Conservation (phyloP, 2,888 invertebrate genomes). For the Kuschelorhynchus macadamiae region DNA sequence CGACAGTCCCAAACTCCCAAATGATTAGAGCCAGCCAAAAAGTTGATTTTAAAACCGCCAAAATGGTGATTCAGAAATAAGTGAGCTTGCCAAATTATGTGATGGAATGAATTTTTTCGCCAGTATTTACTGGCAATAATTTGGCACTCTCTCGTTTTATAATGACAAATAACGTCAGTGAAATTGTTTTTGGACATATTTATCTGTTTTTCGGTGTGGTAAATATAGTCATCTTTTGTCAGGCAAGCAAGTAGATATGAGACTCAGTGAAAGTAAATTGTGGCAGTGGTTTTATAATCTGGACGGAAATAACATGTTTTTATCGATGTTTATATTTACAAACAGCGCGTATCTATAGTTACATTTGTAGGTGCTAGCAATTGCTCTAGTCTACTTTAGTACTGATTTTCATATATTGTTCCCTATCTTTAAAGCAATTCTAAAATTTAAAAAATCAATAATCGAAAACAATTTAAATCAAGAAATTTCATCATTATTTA, state of each 20-base stretch:
- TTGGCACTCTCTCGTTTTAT: slow-evolving; percentile 36
- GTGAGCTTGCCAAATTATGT: slow-evolving; percentile 47
- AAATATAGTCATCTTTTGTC: slow-evolving; percentile 31
- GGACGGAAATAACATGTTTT: slow-evolving; percentile 18
- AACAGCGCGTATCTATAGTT: no score
- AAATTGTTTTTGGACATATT: slow-evolving; percentile 45
- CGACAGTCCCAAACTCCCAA: slow-evolving; percentile 30
- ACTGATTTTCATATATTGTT: no score
- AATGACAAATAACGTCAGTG: slow-evolving; percentile 46
- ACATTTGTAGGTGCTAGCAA: no score
- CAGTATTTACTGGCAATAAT: slow-evolving; percentile 40
- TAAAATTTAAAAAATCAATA: no score
- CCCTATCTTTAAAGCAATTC: no score
- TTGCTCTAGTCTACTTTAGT: no score
- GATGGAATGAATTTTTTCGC: slow-evolving; percentile 43
- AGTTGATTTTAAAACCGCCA: slow-evolving; percentile 41
- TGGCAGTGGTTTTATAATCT: slow-evolving; percentile 33
- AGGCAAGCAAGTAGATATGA: slow-evolving; percentile 9
- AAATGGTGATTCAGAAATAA: slow-evolving; percentile 40
- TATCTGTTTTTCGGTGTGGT: slow-evolving; percentile 35
- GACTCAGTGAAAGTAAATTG: slow-evolving; percentile 14
- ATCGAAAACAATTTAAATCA: no score
- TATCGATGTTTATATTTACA: no score
- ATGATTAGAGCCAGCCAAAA: slow-evolving; percentile 38
- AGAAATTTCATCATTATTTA: no score